A percentile compares a stretch with the other conserved stretches of the same genome.
These are phyloP conservation scores for Mya arenaria DNA, from an alignment of 1,140 invertebrate species.

Conservation along the genomic window DNA sequence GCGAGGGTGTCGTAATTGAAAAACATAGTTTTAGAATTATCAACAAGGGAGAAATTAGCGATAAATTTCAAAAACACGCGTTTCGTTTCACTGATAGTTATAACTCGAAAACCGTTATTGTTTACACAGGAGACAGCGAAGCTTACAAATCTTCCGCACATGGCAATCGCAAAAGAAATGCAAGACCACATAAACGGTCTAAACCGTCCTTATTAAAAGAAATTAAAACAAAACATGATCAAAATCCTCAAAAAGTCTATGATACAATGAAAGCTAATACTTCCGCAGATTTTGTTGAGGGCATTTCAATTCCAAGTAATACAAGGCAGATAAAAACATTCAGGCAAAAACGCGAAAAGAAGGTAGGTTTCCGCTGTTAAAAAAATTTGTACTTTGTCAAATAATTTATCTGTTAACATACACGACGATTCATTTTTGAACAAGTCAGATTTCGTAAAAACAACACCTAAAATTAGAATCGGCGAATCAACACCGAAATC, in stretches of 20 bases:
- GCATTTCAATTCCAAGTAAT: conserved; percentile 13
- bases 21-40: neutral
- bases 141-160: neutral
- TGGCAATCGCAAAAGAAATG: conserved; percentile 14
- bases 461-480: too few relatives aligned
- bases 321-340: conserved; percentile 8
- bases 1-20: conserved; percentile 1
- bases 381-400: too few relatives aligned
- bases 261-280: neutral
- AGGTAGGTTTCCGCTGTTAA: neutral
- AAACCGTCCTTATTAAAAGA: conserved; percentile 19
- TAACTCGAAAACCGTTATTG: conserved; percentile 6
- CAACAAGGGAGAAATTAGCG: neutral
- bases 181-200: neutral
- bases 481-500: too few relatives aligned
- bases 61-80: conserved; percentile 19
- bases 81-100: conserved; percentile 8
- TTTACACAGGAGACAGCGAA: neutral
- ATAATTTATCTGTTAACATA: too few relatives aligned
- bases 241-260: neutral
- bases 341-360: neutral
- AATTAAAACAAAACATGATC: neutral
- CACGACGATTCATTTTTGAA: too few relatives aligned
- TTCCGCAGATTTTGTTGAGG: neutral
- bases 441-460: too few relatives aligned